These are phyloP conservation scores for Sylvia atricapilla DNA, from an alignment of 2,113 vertebrate species.

Conservation along the genomic window DNA sequence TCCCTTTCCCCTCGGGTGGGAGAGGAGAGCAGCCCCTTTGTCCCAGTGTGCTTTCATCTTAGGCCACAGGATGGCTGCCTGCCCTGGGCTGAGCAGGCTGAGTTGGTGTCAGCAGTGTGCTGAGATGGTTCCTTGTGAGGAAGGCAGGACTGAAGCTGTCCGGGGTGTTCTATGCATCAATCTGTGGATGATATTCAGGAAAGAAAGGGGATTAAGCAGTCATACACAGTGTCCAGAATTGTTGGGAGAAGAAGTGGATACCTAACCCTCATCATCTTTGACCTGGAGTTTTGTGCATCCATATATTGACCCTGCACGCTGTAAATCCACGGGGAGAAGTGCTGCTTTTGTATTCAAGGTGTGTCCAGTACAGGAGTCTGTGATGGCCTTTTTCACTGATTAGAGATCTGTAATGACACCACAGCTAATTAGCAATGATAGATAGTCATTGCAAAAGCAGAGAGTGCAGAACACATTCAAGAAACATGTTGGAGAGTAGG, in stretches of 20 bases:
- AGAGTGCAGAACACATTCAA: not conserved
- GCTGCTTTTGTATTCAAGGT: not conserved
- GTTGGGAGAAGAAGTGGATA: not conserved
- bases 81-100: not conserved
- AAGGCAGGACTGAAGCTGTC: not conserved
- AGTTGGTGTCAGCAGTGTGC: not conserved
- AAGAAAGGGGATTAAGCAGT: not conserved
- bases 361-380: not conserved
- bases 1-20: not conserved
- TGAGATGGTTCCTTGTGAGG: not conserved
- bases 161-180: not conserved
- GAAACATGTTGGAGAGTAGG: not conserved
- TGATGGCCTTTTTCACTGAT: not conserved
- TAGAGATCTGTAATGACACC: not conserved
- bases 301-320: not conserved
- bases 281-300: not conserved
- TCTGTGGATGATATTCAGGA: not conserved
- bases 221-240: not conserved
- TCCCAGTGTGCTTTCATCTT: not conserved
- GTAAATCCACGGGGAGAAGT: not conserved
- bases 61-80: not conserved
- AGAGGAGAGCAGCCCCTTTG: not conserved
- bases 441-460: not conserved
- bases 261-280: not conserved
- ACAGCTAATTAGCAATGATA: not conserved